Percentiles rank a stretch among this genome's conserved stretches.
Evolutionary conservation across 2,113 vertebrate species (phyloP).

Genomic region (Odobenus rosmarus): DNA sequence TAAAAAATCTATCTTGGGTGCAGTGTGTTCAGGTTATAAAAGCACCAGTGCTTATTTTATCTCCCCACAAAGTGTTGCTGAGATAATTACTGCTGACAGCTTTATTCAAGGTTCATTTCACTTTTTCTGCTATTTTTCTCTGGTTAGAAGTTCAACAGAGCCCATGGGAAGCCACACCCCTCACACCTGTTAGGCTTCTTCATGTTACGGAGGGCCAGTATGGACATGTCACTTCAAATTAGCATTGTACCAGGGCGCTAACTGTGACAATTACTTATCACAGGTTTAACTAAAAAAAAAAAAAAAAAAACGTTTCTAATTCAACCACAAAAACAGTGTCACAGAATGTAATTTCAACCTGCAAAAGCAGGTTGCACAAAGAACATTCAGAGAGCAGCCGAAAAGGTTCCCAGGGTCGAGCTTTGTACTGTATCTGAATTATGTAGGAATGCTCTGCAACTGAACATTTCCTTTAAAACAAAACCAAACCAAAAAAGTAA

Average conservation of each 20-base stretch:
- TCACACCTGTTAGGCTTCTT: constrained; percentile 93
- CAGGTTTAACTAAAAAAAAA: constrained; percentile 85
- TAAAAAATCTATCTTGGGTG: constrained; percentile 80
- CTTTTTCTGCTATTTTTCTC: constrained; percentile 91
- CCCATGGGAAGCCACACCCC: constrained; percentile 90
- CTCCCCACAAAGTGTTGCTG: constrained; percentile 89
- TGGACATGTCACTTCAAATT: constrained; percentile 90
- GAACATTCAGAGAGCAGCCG: constrained; percentile 79
- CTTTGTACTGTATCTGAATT: constrained; percentile 77
- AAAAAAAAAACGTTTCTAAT: constrained; percentile 89
- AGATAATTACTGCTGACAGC: constrained; percentile 99
- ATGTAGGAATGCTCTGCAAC: constrained; percentile 76
- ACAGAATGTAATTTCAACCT: constrained; percentile 88
- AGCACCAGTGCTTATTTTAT: constrained; percentile 88
- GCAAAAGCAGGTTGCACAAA: constrained; percentile 86
- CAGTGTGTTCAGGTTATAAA: constrained; percentile 87
- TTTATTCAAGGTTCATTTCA: constrained; percentile 95
- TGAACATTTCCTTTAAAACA: constrained; percentile 71
- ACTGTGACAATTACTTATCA: constrained; percentile 92
- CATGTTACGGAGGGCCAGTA: constrained; percentile 88
- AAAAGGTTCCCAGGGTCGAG: constrained; percentile 80
- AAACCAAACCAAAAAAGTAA: constrained; percentile 71
- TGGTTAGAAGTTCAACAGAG: constrained; percentile 89
- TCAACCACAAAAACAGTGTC: constrained; percentile 89
- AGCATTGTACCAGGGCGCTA: constrained; percentile 85